Evolutionary conservation across 2,113 vertebrate species (phyloP), one percentile per base, ranked within the genome.

Genomic region (Passer montanus): DNA sequence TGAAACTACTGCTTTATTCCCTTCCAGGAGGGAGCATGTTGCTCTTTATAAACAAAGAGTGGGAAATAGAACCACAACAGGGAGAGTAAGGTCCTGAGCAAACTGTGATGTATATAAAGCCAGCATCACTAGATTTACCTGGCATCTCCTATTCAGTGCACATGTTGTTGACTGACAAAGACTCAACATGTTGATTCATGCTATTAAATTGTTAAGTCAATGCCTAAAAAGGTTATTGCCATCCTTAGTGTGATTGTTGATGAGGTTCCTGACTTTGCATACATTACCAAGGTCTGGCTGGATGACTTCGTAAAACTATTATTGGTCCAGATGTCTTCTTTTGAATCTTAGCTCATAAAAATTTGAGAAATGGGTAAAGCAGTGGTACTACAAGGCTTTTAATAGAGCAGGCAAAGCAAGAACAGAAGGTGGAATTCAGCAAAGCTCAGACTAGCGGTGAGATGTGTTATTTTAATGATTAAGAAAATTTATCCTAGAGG

Each of bases 191-290:
- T 94, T 94, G 95, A 94, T 95, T 97, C 92, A 88, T 78, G 68
- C 79, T 92, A 93, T 93, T 90, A 95, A 95, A 96, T 93, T 97
- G 79, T 52, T 84, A 94, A 93, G 92, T 97, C 93, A 94, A 88
- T 93, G 90, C 64, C 88, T 78, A 96, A 93, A 96, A 90, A 93
- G 94, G 95, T 94, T 95, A 90, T 41, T 77, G 83, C 52, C 72
- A 92, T 39, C 85, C 87, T 75, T 47, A 82, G 72, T 72, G 76
- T 86, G 93, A 95, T 53, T 95, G 68, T 85, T 96, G 92, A 96
- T 94, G 90, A 93, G 43, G 64, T 94, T 96, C 92, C 96, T 95
- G 92, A 96, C 88, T 96, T 96, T 94, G 95, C 93, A 97, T 97
- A 84, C 28, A 93, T 97, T 97, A 96, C 33, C 33, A 43, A 75